phyloP scores from a whole-genome alignment of 2,113 vertebrate genomes.

The Amphiprion percula region DNA sequence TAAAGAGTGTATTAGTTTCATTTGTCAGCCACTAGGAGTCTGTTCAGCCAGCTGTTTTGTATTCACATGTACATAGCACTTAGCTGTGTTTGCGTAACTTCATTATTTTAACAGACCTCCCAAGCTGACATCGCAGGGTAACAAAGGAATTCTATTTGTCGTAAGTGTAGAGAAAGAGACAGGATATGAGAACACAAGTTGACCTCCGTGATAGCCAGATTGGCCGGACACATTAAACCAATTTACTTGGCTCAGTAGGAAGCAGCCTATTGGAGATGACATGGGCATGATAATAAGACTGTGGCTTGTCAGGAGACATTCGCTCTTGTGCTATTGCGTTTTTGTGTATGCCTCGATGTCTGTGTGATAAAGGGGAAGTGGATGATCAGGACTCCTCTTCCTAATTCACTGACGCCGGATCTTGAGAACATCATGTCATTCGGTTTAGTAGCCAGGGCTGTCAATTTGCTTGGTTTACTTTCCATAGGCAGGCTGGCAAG shows the following conservation, averaged over 20 bases:
- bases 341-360: slow-evolving; percentile 26
- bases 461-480: slow-evolving; percentile 28
- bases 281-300: slow-evolving; percentile 65
- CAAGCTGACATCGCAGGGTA: slow-evolving; percentile 45
- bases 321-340: slow-evolving; percentile 15
- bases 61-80: slow-evolving; percentile 25
- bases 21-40: slow-evolving; percentile 8
- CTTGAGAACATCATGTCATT: slow-evolving; percentile 22
- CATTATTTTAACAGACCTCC: slow-evolving; percentile 62
- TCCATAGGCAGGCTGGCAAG: slow-evolving; percentile 11
- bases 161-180: slow-evolving; percentile 30
- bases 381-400: slow-evolving; percentile 30
- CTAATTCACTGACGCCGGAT: slow-evolving; percentile 26
- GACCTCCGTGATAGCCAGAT: slow-evolving; percentile 70
- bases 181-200: slow-evolving; percentile 78
- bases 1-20: background rate
- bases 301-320: slow-evolving; percentile 49
- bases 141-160: slow-evolving; percentile 53
- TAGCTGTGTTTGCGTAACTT: slow-evolving; percentile 55
- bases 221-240: slow-evolving; percentile 75
- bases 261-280: slow-evolving; percentile 67
- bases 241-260: slow-evolving; percentile 73
- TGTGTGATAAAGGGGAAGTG: slow-evolving; percentile 22
- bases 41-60: slow-evolving; percentile 28
- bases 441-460: slow-evolving; percentile 4